Conservation (phyloP, 53 echinoderm and acorn worm species). For the Luidia sarsii region DNA sequence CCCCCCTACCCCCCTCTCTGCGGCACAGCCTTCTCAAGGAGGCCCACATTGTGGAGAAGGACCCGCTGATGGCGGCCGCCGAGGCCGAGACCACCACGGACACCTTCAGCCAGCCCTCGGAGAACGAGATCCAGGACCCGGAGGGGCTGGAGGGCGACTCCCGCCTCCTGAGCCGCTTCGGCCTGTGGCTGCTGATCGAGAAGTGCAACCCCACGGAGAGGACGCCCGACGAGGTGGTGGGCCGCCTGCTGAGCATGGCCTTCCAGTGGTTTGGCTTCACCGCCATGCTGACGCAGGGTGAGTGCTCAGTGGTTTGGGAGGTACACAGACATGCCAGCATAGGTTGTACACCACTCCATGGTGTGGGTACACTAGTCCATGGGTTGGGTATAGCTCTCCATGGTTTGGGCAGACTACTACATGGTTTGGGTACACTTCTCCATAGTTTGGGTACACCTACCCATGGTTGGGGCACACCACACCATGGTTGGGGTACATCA, state of each 20-base stretch:
- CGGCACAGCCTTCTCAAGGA: slow-evolving; percentile 91
- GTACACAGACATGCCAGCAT: too few relatives aligned
- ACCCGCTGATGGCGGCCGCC: slow-evolving; percentile 82
- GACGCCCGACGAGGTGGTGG: slow-evolving; percentile 83
- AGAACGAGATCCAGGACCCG: slow-evolving; percentile 31
- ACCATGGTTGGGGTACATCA: too few relatives aligned
- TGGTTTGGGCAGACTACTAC: too few relatives aligned
- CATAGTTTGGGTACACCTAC: neutral
- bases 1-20: too few relatives aligned
- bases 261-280: slow-evolving; percentile 98
- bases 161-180: slow-evolving; percentile 88
- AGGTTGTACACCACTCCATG: too few relatives aligned
- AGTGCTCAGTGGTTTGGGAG: too few relatives aligned
- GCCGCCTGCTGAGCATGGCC: slow-evolving; percentile 90
- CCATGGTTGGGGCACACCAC: too few relatives aligned
- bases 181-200: slow-evolving; percentile 92
- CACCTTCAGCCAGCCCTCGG: slow-evolving; percentile 37
- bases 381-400: too few relatives aligned
- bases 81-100: slow-evolving; percentile 67
- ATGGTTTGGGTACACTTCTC: neutral
- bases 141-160: slow-evolving; percentile 51
- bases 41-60: slow-evolving; percentile 76
- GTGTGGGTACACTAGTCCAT: too few relatives aligned
- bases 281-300: slow-evolving; percentile 82
- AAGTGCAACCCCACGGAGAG: slow-evolving; percentile 91